A percentile compares a stretch with the other conserved stretches of the same genome.
Evolutionary conservation across 2,888 invertebrate species (phyloP).

Genomic region (Copidosoma aretas): DNA sequence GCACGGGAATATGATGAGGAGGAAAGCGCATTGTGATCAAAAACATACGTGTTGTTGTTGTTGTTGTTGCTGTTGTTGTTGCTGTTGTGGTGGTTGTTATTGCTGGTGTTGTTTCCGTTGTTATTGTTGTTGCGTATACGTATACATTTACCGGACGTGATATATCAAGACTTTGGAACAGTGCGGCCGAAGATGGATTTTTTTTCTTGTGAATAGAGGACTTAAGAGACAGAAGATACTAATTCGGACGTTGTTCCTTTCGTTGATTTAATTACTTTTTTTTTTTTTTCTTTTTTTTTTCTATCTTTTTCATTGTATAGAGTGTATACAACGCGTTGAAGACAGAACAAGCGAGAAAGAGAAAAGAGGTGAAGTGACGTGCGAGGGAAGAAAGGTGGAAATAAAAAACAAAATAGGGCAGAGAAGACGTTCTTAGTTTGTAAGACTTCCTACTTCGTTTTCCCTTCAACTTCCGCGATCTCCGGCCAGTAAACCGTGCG

Average conservation of each 20-base stretch:
- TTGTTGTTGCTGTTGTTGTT: no score
- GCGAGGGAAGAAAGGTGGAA: not conserved
- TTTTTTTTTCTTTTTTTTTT: no score
- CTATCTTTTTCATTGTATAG: slow-evolving; percentile 3
- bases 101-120: no score
- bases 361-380: not conserved
- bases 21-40: slow-evolving; percentile 27
- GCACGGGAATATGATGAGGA: no score
- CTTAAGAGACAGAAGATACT: slow-evolving; percentile 17
- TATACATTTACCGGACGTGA: not conserved
- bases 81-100: not conserved
- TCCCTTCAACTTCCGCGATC: slow-evolving; percentile 10
- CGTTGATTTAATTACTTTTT: slow-evolving; percentile 41
- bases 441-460: not conserved
- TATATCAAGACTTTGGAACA: slow-evolving; percentile 2
- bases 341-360: slow-evolving; percentile 4
- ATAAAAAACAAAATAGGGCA: slow-evolving; percentile 1
- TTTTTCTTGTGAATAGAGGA: not conserved
- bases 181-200: not conserved
- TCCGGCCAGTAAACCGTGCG: slow-evolving; percentile 51
- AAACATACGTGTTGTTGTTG: slow-evolving; percentile 3
- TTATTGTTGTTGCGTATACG: no score
- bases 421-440: slow-evolving; percentile 4
- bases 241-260: slow-evolving; percentile 39
- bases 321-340: slow-evolving; percentile 34